Evolutionary conservation across 2,113 vertebrate species (phyloP).

Genomic region (Electrona antarctica): DNA sequence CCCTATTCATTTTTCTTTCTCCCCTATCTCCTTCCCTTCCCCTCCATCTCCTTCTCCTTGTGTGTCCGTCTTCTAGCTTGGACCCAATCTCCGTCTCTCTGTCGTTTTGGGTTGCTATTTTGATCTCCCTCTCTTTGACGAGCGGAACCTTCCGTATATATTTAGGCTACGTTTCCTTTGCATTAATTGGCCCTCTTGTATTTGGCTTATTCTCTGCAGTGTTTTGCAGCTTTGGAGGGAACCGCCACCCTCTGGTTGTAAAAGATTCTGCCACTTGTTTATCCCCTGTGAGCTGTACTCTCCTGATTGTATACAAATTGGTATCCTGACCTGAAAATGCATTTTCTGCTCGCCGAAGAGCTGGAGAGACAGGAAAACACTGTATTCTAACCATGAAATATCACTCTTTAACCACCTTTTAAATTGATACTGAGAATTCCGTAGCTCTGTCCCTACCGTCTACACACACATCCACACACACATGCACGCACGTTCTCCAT

Average conservation of each 20-base stretch:
- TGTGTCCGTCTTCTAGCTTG: slow-evolving; percentile 11
- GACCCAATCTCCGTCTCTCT: slow-evolving; percentile 13
- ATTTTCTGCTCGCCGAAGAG: no score
- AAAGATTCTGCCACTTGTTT: background rate
- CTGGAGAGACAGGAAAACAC: no score
- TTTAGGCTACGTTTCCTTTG: slow-evolving; percentile 48
- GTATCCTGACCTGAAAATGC: no score
- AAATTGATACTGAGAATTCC: background rate
- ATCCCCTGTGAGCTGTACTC: no score
- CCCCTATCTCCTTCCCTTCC: slow-evolving; percentile 2
- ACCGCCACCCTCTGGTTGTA: slow-evolving; percentile 47
- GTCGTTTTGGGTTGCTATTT: slow-evolving; percentile 37
- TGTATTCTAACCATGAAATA: no score
- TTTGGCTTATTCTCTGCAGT: slow-evolving; percentile 29
- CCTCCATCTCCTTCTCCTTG: slow-evolving; percentile 23
- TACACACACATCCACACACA: background rate
- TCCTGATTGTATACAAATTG: no score
- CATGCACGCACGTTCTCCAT: background rate
- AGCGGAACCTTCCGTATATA: slow-evolving; percentile 49
- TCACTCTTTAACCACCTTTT: no score
- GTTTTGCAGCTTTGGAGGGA: slow-evolving; percentile 28
- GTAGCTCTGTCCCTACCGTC: background rate
- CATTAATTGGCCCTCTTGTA: slow-evolving; percentile 57
- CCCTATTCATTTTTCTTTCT: background rate
- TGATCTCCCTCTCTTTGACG: slow-evolving; percentile 58